Percentiles rank a stretch among this genome's conserved stretches.
These are phyloP conservation scores for Leuctra nigra DNA, from an alignment of 2,888 invertebrate genomes.

Conservation along the genomic window DNA sequence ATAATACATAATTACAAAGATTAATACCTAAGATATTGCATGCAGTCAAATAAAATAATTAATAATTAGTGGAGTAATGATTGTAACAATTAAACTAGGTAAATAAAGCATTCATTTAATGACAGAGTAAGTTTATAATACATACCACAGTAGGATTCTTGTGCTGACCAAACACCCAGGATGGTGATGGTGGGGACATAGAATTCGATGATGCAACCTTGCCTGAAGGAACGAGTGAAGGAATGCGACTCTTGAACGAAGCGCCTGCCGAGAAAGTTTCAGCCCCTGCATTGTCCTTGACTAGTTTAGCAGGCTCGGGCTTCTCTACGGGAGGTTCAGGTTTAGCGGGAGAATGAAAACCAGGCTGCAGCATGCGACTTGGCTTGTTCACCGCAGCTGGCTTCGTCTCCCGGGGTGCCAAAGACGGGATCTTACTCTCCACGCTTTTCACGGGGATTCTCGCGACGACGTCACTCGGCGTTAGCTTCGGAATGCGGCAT, in stretches of 20 bases:
- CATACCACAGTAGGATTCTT: conserved; percentile 46
- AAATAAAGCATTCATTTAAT: background rate
- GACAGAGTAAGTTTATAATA: too few relatives aligned
- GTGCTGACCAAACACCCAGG: conserved; percentile 50
- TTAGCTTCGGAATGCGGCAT: too few relatives aligned
- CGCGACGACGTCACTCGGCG: background rate
- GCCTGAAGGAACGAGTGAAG: conserved; percentile 25
- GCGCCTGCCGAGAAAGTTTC: conserved; percentile 15
- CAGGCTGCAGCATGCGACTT: conserved; percentile 14
- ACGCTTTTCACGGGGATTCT: too few relatives aligned
- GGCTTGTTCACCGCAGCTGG: background rate
- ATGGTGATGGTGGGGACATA: conserved; percentile 9
- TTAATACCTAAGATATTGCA: too few relatives aligned
- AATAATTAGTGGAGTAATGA: too few relatives aligned
- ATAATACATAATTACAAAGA: too few relatives aligned
- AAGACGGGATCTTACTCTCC: conserved; percentile 18
- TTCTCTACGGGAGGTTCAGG: conserved; percentile 29
- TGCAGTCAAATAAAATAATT: too few relatives aligned
- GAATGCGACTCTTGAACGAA: conserved; percentile 23
- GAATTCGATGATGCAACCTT: conserved; percentile 34
- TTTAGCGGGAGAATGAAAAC: background rate
- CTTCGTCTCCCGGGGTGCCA: conserved; percentile 6
- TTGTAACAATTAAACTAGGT: too few relatives aligned
- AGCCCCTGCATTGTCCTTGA: conserved; percentile 22
- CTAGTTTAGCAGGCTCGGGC: conserved; percentile 24